A percentile compares a stretch with the other conserved stretches of the same genome.
Conservation (phyloP, 2,888 invertebrate genomes). For the Dusona sp. region DNA sequence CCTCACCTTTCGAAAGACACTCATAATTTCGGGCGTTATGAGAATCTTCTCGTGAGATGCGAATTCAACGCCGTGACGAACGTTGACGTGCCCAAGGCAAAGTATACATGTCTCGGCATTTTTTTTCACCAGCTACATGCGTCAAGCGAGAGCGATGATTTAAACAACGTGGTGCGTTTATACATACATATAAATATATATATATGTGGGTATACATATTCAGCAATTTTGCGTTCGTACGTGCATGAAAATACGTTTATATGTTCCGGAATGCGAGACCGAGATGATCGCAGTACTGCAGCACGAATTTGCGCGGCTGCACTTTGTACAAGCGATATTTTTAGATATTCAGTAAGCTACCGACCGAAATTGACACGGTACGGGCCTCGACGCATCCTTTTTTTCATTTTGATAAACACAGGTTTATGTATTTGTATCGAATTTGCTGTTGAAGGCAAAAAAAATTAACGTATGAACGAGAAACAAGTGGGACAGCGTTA, state of each 20-base stretch:
- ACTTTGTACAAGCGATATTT: constrained; percentile 51
- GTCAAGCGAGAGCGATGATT: constrained; percentile 51
- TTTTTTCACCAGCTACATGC: constrained; percentile 41
- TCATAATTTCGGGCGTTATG: constrained; percentile 53
- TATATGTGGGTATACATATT: constrained; percentile 4
- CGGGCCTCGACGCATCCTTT: not conserved
- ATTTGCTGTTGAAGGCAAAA: not conserved
- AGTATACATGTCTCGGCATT: constrained; percentile 27
- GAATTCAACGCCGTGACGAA: constrained; percentile 48
- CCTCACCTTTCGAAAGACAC: constrained; percentile 42
- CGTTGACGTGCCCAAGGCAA: constrained; percentile 36
- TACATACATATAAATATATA: not conserved
- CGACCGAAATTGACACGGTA: constrained; percentile 8
- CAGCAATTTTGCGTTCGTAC: constrained; percentile 25
- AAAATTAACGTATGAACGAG: not conserved
- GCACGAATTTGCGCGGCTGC: constrained; percentile 46
- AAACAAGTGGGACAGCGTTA: not conserved
- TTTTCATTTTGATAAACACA: constrained; percentile 16
- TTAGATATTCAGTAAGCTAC: constrained; percentile 37
- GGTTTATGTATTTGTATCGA: not conserved
- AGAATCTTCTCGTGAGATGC: constrained; percentile 2
- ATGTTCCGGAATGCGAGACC: constrained; percentile 21
- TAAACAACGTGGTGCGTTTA: constrained; percentile 37
- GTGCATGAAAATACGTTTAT: constrained; percentile 19
- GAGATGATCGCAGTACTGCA: constrained; percentile 34